A percentile compares a stretch with the other conserved stretches of the same genome.
Conservation (phyloP, 2,113 vertebrate genomes). For the Anser cygnoides region DNA sequence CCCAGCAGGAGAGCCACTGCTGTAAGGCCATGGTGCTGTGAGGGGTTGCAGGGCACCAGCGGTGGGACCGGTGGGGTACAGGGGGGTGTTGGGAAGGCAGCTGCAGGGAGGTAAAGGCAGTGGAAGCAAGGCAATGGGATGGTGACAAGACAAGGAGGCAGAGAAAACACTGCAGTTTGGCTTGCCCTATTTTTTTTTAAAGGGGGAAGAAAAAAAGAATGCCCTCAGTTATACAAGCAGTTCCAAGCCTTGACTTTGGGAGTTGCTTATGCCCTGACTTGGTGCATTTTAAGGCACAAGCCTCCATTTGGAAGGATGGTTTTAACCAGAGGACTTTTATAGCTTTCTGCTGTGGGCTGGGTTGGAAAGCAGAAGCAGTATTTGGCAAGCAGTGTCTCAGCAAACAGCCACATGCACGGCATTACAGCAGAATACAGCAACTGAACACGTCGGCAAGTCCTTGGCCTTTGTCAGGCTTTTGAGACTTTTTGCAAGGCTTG, state of each 20-base stretch:
- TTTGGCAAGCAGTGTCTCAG: neutral
- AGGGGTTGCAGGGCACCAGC: neutral
- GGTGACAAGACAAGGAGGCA: too few species aligned
- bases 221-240: neutral
- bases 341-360: neutral
- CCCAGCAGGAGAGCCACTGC: too few species aligned
- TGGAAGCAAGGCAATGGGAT: neutral
- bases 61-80: neutral
- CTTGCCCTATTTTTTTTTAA: too few species aligned
- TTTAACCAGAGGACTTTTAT: neutral
- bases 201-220: neutral
- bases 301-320: neutral
- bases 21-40: neutral
- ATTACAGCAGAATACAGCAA: neutral
- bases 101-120: neutral
- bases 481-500: neutral
- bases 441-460: accelerated
- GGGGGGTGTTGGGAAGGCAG: neutral
- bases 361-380: neutral
- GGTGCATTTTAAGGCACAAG: neutral
- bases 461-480: neutral
- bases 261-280: accelerated
- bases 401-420: neutral
- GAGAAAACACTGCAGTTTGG: neutral
- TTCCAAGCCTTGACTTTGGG: neutral